Percentiles rank a stretch among this genome's conserved stretches.
These are phyloP conservation scores for Tribolium freemani DNA, from an alignment of 2,888 invertebrate species.

Conservation along the genomic window DNA sequence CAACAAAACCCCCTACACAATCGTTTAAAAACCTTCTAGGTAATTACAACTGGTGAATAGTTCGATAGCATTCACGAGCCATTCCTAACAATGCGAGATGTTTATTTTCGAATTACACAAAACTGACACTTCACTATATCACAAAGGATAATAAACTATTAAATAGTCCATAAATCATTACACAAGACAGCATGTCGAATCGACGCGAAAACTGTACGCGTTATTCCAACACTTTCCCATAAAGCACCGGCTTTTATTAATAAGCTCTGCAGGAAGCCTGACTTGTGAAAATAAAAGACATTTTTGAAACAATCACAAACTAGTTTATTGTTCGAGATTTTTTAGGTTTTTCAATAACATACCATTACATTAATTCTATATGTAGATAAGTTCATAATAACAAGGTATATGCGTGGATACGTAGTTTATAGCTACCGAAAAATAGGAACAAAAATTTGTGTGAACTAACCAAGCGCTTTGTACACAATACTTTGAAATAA, in stretches of 20 bases:
- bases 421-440: conserved; percentile 45
- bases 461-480: conserved; percentile 41
- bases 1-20: conserved; percentile 26
- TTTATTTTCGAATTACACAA: conserved; percentile 66
- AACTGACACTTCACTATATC: conserved; percentile 60
- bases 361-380: conserved; percentile 60
- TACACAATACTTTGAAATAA: conserved; percentile 29
- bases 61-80: conserved; percentile 49
- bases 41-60: conserved; percentile 52
- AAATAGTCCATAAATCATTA: conserved; percentile 65
- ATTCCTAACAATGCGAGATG: conserved; percentile 57
- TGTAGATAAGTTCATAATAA: conserved; percentile 54
- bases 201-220: conserved; percentile 56
- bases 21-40: conserved; percentile 36
- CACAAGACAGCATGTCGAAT: conserved; percentile 64
- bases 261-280: conserved; percentile 18
- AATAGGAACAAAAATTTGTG: conserved; percentile 52
- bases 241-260: conserved; percentile 29
- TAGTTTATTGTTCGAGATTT: conserved; percentile 59
- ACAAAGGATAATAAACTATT: conserved; percentile 64
- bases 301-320: conserved; percentile 61
- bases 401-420: conserved; percentile 52
- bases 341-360: conserved; percentile 62
- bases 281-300: conserved; percentile 27
- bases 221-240: conserved; percentile 57